Base-by-base conservation (phyloP, 2,888 invertebrate genomes). In the Microplitis deprimator region DNA sequence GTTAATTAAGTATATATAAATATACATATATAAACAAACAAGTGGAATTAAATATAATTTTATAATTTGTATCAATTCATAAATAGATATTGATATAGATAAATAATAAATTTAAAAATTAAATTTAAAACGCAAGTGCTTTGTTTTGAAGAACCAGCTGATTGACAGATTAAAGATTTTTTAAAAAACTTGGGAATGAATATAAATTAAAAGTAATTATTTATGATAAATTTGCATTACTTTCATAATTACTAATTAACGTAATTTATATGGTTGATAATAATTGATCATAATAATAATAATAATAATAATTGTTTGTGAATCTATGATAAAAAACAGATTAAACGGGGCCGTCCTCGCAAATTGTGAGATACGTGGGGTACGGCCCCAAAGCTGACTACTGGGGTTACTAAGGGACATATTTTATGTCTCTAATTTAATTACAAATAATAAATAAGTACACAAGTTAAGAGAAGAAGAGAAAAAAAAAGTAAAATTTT, bases 301-400 rank as follows among this genome's bases (percentile, higher is more conserved):
- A 29, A 20, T 20, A 38, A 68, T 68, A 38, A 67, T 5, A 67
- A 17, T 68, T 41, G 41, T 16, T 39, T 65, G 76, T 73, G 76
- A 82, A 82, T 65, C 20, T 74, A 90, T 90, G 89, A 87, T 82
- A 83, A 5, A 50, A 50, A 82, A 85, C 83, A 87, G 84, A 84
- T 81, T 81, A 82, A 82, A 83, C 81, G 89, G 89, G 89, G 89
- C 89, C 89, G 87, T 86, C 88, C 89, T 89, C 88, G 87, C 87
- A 85, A 87, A 81, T 82, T 83, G 83, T 83, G 82, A 82, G 79
- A 84, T 84, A 87, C 87, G 87, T 87, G 88, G 89, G 89, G 89
- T 89, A 88, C 88, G 89, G 89, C 89, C 89, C 89, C 89, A 83
- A 80, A 89, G 89, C 86, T 89, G 88, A 89, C 88, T 86, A 84